These are phyloP conservation scores for Leucophenga maculata DNA, from an alignment of 2,888 invertebrate species.

Conservation along the genomic window DNA sequence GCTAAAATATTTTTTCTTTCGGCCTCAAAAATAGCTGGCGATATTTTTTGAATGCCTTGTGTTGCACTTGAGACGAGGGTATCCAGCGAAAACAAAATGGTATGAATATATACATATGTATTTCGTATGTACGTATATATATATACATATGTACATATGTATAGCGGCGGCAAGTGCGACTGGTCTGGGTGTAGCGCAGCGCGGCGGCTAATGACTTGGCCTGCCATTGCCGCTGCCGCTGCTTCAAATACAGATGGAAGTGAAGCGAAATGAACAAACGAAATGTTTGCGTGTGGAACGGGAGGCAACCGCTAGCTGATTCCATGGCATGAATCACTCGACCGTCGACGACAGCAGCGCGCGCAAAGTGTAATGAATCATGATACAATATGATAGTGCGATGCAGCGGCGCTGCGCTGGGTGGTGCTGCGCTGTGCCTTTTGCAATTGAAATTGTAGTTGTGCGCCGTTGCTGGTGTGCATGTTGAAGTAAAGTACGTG, in stretches of 20 bases:
- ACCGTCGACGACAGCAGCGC: constrained; percentile 40
- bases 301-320: constrained; percentile 16
- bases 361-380: constrained; percentile 54
- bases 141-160: not conserved
- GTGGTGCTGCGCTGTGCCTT: not conserved
- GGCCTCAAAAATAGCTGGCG: not conserved
- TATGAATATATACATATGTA: not conserved
- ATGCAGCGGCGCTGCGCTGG: constrained; percentile 16
- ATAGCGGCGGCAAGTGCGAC: not conserved
- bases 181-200: constrained; percentile 6
- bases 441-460: not conserved
- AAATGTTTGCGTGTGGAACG: constrained; percentile 48
- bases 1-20: not conserved
- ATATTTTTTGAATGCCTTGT: not conserved
- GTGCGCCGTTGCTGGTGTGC: not conserved
- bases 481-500: constrained; percentile 41
- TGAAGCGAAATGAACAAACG: constrained; percentile 40
- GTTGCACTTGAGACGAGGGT: constrained; percentile 15
- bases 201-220: not conserved
- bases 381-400: constrained; percentile 30
- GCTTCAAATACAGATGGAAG: not conserved
- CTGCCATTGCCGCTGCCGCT: not conserved
- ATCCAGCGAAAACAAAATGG: not conserved
- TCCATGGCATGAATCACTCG: constrained; percentile 56
- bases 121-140: not conserved